Evolutionary conservation across 2,113 vertebrate species (phyloP), one percentile per base, ranked within the genome.

Genomic region (Bambusicola thoracicus): DNA sequence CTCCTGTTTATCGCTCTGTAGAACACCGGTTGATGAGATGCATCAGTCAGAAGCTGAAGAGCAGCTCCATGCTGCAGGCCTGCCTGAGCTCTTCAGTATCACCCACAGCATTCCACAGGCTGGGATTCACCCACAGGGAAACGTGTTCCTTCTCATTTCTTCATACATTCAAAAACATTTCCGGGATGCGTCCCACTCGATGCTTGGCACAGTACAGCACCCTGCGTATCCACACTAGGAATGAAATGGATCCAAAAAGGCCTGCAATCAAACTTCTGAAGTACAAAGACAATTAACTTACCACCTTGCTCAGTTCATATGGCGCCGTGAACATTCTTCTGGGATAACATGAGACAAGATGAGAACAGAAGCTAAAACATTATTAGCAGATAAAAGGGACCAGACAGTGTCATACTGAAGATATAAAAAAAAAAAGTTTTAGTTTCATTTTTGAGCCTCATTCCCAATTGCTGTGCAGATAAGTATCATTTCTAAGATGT

Each of bases 201-300:
- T 9, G 9, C 34, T 20, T 27, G 49, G 41, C 14, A 61, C 25
- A 30, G 16, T 53, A 87, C 53, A 74, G 55, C 3, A 11, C 2
- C 11, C 7, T 5, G 13, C 27, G 36, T 1, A 25, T 24, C 43
- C 2, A 1, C 25, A 36, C 40, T 21, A 48, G 70, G 38, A 68
- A 59, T n/a, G 11, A 56, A 68, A 27, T 11, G 29, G 10, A 67
- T 63, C 46, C 41, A 68, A n/a, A 92, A 73, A 77, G 30, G n/a
- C 9, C 44, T 73, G 24, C 30, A 67, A 49, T 44, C 41, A 40
- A 44, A 73, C 16, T 80, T 34, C 44, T 51, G 36, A 78, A 10
- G 55, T 40, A 84, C 19, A 93, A 91, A 92, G 90, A 79, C 62
- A 73, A n/a, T 65, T 53, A 73, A 96, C 94, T 97, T 86, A 97